These are phyloP conservation scores for Phthorimaea operculella DNA, from an alignment of 1,140 invertebrate species.

Conservation along the genomic window DNA sequence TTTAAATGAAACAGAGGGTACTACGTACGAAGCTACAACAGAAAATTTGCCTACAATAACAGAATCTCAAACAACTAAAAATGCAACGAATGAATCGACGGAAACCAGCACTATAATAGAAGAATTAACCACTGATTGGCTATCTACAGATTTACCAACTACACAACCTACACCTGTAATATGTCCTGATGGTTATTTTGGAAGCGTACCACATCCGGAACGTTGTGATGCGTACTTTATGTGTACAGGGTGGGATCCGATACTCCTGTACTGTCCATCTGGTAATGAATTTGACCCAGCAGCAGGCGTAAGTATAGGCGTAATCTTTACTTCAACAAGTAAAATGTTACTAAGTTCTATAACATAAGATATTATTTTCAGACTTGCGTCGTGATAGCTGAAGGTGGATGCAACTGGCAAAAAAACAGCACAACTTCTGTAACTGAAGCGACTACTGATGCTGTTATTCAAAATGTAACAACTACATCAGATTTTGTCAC, in stretches of 20 bases:
- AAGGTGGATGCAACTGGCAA: background rate
- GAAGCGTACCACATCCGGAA: background rate
- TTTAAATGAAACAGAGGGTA: too few species aligned
- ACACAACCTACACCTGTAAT: background rate
- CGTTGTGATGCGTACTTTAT: background rate
- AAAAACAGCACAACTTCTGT: constrained; percentile 5
- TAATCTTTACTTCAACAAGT: background rate
- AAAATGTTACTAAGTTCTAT: background rate
- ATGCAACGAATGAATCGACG: background rate
- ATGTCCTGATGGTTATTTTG: background rate
- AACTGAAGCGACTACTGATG: background rate
- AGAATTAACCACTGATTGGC: background rate
- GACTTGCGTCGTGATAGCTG: constrained; percentile 1
- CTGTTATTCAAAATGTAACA: background rate
- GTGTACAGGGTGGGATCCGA: background rate
- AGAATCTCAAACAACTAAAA: background rate
- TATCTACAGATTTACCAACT: too few species aligned
- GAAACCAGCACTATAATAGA: background rate
- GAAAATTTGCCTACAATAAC: background rate
- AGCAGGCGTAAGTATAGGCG: background rate
- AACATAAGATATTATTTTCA: background rate
- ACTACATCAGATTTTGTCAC: background rate
- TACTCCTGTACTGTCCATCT: background rate
- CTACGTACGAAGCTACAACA: background rate
- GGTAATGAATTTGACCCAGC: background rate